phyloP scores from a whole-genome alignment of 2,888 invertebrate genomes.

The Rhabditoides inermis region DNA sequence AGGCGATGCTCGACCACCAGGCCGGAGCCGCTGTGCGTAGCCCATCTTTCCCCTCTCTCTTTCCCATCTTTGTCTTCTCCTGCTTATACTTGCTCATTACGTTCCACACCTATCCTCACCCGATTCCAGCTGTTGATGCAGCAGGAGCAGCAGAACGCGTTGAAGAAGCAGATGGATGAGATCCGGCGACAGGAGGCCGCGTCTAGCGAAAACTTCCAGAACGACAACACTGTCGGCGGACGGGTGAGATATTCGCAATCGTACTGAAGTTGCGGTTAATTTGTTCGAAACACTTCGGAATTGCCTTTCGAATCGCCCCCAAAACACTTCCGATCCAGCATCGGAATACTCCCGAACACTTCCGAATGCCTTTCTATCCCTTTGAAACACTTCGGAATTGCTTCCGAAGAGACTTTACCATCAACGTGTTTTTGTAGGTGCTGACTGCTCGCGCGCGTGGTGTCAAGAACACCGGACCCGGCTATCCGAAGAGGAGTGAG shows the following conservation, averaged over 20 bases:
- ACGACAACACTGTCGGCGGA: slow-evolving; percentile 24
- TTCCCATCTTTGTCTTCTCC: too few species aligned
- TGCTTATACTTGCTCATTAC: too few species aligned
- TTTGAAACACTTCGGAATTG: too few species aligned
- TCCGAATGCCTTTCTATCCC: too few species aligned
- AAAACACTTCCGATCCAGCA: too few species aligned
- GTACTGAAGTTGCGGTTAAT: too few species aligned
- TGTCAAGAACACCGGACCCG: slow-evolving; percentile 12
- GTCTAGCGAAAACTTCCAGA: neutral
- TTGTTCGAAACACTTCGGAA: neutral
- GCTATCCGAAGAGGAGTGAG: slow-evolving; percentile 5
- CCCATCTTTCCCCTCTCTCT: neutral
- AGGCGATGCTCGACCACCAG: slow-evolving; percentile 45
- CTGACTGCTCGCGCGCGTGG: slow-evolving; percentile 20
- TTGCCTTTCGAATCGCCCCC: slow-evolving; percentile 9
- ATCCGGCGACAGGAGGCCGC: slow-evolving; percentile 1
- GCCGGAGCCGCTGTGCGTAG: slow-evolving; percentile 39
- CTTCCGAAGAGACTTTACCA: too few species aligned
- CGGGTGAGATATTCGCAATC: slow-evolving; percentile 10
- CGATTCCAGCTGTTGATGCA: slow-evolving; percentile 38
- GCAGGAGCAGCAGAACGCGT: slow-evolving; percentile 42
- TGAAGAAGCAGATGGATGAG: slow-evolving; percentile 29
- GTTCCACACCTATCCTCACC: neutral
- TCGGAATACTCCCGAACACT: too few species aligned
- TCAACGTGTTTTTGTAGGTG: too few species aligned